phyloP scores from a whole-genome alignment of 1,140 invertebrate species.

The Drosophila pandora region DNA sequence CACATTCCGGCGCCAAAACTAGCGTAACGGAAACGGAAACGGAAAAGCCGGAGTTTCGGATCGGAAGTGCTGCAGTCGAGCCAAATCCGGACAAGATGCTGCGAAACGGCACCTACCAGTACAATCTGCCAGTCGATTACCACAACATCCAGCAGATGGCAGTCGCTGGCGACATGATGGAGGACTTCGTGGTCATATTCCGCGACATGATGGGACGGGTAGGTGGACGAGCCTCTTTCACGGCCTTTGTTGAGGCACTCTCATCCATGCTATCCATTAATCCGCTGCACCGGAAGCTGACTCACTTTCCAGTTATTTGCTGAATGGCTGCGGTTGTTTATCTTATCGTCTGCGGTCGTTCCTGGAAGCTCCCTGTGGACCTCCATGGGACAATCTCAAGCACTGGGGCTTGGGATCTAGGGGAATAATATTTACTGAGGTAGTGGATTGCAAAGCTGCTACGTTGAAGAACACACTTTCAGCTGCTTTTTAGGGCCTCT shows the following conservation, averaged over 20 bases:
- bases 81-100: constrained; percentile 58
- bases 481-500: constrained; percentile 13
- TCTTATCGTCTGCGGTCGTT: constrained; percentile 38
- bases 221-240: constrained; percentile 47
- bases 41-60: constrained; percentile 8
- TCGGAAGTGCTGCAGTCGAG: constrained; percentile 22
- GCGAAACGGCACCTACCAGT: constrained; percentile 71
- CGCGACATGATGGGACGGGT: constrained; percentile 86
- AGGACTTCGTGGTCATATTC: constrained; percentile 86
- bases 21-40: constrained; percentile 39
- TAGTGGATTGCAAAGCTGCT: neutral
- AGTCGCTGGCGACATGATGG: constrained; percentile 86
- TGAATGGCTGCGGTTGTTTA: neutral
- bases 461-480: neutral
- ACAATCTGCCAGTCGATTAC: constrained; percentile 79
- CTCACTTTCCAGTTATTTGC: constrained; percentile 20
- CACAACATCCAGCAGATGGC: constrained; percentile 83
- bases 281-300: constrained; percentile 46
- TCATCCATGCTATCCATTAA: neutral
- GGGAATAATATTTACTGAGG: too few species aligned
- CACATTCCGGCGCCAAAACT: constrained; percentile 41
- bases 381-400: too few species aligned
- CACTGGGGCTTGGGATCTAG: too few species aligned
- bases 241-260: neutral
- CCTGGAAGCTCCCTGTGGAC: constrained; percentile 28